These are phyloP conservation scores for Muntiacus reevesi DNA, from an alignment of 2,113 vertebrate species.

Conservation along the genomic window DNA sequence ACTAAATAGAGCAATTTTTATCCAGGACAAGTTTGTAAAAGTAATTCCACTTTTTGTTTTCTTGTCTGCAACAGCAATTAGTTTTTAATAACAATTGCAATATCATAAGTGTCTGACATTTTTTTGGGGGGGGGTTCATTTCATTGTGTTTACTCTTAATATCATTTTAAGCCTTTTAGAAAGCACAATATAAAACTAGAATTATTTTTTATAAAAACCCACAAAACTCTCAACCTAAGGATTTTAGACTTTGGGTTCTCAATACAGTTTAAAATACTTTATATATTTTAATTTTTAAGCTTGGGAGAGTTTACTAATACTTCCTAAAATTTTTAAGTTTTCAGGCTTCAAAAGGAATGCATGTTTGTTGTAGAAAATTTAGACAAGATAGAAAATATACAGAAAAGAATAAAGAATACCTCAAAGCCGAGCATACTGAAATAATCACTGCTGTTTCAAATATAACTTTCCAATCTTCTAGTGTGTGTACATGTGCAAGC, in stretches of 20 bases:
- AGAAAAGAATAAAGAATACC: background rate
- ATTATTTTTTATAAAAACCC: background rate
- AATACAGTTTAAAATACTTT: background rate
- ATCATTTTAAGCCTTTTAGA: background rate
- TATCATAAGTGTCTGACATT: background rate
- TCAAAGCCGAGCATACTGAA: background rate
- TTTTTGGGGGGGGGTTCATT: background rate
- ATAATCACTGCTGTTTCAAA: background rate
- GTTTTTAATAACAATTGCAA: conserved; percentile 41
- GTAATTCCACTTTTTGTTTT: conserved; percentile 8
- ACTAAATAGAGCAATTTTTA: conserved; percentile 45
- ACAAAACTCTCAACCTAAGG: background rate
- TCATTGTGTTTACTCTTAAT: background rate
- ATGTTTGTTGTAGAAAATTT: background rate
- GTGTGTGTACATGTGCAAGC: background rate
- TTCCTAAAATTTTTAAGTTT: background rate
- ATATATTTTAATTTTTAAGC: background rate
- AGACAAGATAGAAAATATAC: background rate
- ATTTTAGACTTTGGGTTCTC: background rate
- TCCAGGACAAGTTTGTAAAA: conserved; percentile 49
- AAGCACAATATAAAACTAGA: background rate
- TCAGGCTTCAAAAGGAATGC: background rate
- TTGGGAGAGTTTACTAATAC: background rate
- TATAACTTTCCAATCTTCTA: background rate
- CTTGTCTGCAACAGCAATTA: conserved; percentile 14